phyloP scores from a whole-genome alignment of 2,888 invertebrate species.

The Sinhomidia bicolor region DNA sequence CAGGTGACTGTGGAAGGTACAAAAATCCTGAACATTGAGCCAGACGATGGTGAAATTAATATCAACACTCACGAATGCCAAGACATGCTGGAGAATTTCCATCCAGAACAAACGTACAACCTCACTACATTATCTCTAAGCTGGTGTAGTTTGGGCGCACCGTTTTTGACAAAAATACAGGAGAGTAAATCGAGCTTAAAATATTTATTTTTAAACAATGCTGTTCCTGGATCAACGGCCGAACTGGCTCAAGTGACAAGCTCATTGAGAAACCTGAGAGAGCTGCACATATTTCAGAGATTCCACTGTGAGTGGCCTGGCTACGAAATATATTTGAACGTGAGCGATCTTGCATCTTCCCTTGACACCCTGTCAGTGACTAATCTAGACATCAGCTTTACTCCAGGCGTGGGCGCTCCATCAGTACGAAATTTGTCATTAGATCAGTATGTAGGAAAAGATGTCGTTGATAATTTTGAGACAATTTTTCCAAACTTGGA shows the following conservation, averaged over 20 bases:
- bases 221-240: conserved; percentile 32
- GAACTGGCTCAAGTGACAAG: conserved; percentile 2
- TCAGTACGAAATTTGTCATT: conserved; percentile 36
- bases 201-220: conserved; percentile 50
- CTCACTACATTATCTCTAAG: conserved; percentile 15
- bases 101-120: not conserved
- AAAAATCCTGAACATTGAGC: conserved; percentile 52
- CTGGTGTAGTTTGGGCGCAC: conserved; percentile 35
- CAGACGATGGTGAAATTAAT: conserved; percentile 41
- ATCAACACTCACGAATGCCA: conserved; percentile 61
- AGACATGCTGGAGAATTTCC: conserved; percentile 38
- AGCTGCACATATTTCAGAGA: conserved; percentile 58
- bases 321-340: conserved; percentile 54
- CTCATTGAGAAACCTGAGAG: conserved; percentile 27
- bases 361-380: conserved; percentile 42
- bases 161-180: not conserved
- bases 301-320: conserved; percentile 67
- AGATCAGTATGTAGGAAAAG: conserved; percentile 39
- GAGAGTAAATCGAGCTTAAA: not conserved
- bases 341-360: conserved; percentile 7
- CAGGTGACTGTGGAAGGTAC: conserved; percentile 54
- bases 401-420: not conserved
- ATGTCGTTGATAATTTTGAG: conserved; percentile 28
- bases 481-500: conserved; percentile 43
- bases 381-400: conserved; percentile 43